phyloP scores from a whole-genome alignment of 2,888 invertebrate species.

The Cenopis cana region DNA sequence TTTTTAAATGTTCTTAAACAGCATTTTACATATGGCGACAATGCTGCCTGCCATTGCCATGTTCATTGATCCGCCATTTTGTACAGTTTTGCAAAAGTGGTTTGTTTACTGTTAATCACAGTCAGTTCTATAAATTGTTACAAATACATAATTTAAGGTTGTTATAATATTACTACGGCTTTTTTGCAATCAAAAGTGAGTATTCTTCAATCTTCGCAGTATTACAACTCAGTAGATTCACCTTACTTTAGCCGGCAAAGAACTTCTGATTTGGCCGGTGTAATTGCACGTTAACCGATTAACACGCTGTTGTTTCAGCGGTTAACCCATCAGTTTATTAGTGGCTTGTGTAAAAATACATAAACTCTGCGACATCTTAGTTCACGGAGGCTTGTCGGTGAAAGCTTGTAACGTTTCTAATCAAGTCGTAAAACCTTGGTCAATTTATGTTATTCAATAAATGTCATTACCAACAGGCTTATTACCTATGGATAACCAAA shows the following conservation, averaged over 20 bases:
- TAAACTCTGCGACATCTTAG: background rate
- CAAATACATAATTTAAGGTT: background rate
- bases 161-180: background rate
- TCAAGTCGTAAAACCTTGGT: background rate
- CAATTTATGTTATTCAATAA: background rate
- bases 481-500: conserved; percentile 69
- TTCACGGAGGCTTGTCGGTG: background rate
- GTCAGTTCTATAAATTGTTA: conserved; percentile 1
- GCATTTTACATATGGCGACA: conserved; percentile 1
- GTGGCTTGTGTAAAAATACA: background rate
- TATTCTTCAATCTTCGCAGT: conserved; percentile 16
- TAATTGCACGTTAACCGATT: conserved; percentile 11
- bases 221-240: background rate
- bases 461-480: background rate
- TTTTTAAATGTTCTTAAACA: conserved; percentile 18
- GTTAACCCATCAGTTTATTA: background rate
- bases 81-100: conserved; percentile 13
- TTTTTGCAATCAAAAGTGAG: conserved; percentile 9
- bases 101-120: conserved; percentile 9
- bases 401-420: background rate
- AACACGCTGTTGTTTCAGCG: conserved; percentile 10
- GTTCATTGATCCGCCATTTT: conserved; percentile 34
- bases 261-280: background rate
- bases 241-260: background rate
- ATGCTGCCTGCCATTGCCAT: conserved; percentile 7